phyloP scores from a whole-genome alignment of 53 echinoderm and acorn worm genomes.

The Mesocentrotus franciscanus region DNA sequence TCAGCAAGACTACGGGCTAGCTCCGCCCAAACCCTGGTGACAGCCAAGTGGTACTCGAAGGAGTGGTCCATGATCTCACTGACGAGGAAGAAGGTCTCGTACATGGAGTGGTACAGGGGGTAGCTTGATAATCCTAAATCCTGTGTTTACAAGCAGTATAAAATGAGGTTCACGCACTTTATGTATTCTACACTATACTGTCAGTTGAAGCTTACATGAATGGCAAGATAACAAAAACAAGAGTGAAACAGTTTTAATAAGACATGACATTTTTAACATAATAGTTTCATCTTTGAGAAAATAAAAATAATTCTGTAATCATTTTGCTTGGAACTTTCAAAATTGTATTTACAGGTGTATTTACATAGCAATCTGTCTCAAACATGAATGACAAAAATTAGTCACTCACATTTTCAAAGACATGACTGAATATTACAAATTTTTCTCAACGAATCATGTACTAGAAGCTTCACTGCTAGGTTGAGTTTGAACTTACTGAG shows the following conservation, averaged over 20 bases:
- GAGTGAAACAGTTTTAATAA: no score
- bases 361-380: no score
- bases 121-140: conserved; percentile 79
- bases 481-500: conserved; percentile 69
- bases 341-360: no score
- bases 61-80: conserved; percentile 87
- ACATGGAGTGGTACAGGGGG: conserved; percentile 97
- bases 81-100: conserved; percentile 95
- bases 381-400: no score
- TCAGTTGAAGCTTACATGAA: neutral
- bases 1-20: conserved; percentile 83
- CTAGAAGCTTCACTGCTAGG: neutral
- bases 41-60: conserved; percentile 82
- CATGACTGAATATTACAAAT: no score
- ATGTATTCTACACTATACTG: neutral
- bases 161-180: neutral
- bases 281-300: no score
- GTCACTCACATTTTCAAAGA: no score
- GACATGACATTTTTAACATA: no score
- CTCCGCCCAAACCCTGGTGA: conserved; percentile 82
- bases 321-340: no score
- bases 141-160: conserved; percentile 49
- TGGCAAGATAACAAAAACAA: neutral
- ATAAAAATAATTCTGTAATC: no score
- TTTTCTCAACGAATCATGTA: no score